Base-by-base conservation (phyloP, 2,888 invertebrate genomes). In the Sinentomon sp. region DNA sequence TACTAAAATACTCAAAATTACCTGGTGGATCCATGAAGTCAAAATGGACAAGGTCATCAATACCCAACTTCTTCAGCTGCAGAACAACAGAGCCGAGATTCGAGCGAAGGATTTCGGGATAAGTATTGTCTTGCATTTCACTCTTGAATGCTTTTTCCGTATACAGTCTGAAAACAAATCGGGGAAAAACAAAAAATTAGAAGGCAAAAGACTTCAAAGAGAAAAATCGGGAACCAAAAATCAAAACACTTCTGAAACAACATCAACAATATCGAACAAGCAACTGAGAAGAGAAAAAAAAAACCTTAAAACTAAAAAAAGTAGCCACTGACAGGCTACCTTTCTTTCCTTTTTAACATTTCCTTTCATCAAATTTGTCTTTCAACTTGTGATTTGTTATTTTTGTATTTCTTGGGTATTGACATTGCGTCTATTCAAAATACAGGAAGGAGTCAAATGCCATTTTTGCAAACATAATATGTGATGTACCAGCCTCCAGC, bases 1-100 rank as follows among this genome's bases (percentile, higher is more conserved):
- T 30, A 4, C 3, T 4, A 21, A 2, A 19, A 7, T 7, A 9
- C 5, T 17, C 10, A 22, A 20, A 38, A 44, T 37, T 44, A 60
- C 60, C 60, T 40, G 97, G 97, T 6, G 97, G 97, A 59, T 99
- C 97, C 97, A 97, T 97, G 57, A 97, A 99, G 60, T 99, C 97
- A 54, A 97, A 97, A 53, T 97, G 97, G 33, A 97, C 97, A 50
- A 99, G 60, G 59, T 99, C 97, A 51, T 99, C 94, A 47, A 99
- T 97, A 44, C 89, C 78, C 40, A 99, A 65, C 57, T 97, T 97
- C 56, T 99, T 99, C 50, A 99, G 59, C 59, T 97, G 94, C 47
- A 99, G 61, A 42, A 97, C 97, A 43, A 97, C 94, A 43, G 89
- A 87, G 36, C 92, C 92, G 49, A 87, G 65, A 62, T 85, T 85